A percentile compares a stretch with the other conserved stretches of the same genome.
phyloP scores from a whole-genome alignment of 2,113 vertebrate genomes.

The Neolamprologus falcicula region DNA sequence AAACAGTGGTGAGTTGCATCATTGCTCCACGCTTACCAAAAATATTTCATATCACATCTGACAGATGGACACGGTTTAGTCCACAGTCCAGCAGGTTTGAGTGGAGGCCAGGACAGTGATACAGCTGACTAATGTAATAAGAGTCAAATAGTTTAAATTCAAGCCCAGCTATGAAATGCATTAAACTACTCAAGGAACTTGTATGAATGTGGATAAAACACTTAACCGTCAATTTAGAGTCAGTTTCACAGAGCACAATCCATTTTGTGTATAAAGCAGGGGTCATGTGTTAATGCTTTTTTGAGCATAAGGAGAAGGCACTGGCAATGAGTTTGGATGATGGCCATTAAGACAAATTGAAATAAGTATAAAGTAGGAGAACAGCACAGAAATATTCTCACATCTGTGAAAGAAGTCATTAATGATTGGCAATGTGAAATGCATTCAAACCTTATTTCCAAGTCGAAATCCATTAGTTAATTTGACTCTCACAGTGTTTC shows the following conservation, averaged over 20 bases:
- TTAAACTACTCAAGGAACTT: background rate
- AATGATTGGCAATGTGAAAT: slow-evolving; percentile 16
- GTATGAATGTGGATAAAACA: background rate
- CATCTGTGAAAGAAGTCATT: slow-evolving; percentile 13
- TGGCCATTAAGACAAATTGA: slow-evolving; percentile 20
- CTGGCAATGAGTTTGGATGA: background rate
- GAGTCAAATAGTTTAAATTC: background rate
- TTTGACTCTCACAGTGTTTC: background rate
- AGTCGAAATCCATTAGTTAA: slow-evolving; percentile 26
- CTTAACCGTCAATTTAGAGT: slow-evolving; percentile 9
- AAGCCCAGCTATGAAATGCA: background rate
- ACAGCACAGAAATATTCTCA: background rate
- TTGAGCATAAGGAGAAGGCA: background rate
- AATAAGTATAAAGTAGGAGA: background rate
- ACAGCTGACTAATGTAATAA: background rate
- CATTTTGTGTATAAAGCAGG: background rate
- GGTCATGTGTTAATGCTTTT: slow-evolving; percentile 30
- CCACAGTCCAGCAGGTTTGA: background rate
- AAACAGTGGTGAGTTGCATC: background rate
- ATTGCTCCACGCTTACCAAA: background rate
- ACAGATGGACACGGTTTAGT: background rate
- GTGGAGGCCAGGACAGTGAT: background rate
- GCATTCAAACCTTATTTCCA: slow-evolving; percentile 27
- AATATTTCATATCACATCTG: background rate
- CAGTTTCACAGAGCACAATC: background rate